Percentiles rank a stretch among this genome's conserved stretches.
Evolutionary conservation across 2,888 invertebrate genomes (phyloP).

Genomic region (Andricus curvator): DNA sequence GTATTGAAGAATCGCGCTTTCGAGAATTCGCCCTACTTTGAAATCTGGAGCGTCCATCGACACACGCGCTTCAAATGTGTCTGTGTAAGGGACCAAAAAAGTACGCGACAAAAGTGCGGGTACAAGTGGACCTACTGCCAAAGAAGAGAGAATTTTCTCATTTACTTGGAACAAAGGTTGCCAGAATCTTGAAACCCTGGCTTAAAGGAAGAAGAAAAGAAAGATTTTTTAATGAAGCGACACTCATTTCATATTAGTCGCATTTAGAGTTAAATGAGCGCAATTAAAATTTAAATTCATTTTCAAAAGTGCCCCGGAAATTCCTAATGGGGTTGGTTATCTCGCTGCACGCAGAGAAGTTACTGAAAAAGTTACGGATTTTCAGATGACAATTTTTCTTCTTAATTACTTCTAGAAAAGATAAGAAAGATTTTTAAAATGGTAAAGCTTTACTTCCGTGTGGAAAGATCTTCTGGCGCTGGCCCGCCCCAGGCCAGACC

Average conservation of each 20-base stretch:
- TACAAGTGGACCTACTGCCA: not conserved
- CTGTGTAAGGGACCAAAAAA: constrained; percentile 9
- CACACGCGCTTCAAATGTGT: not conserved
- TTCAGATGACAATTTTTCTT: too few relatives aligned
- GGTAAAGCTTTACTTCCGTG: too few relatives aligned
- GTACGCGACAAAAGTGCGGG: not conserved
- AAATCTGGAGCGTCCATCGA: constrained; percentile 23
- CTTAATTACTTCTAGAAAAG: too few relatives aligned
- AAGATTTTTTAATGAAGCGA: not conserved
- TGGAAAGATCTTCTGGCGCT: too few relatives aligned
- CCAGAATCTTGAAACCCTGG: not conserved
- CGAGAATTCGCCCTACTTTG: constrained; percentile 28
- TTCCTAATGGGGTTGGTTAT: too few relatives aligned
- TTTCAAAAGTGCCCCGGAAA: not conserved
- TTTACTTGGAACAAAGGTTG: constrained; percentile 8
- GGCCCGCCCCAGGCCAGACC: too few relatives aligned
- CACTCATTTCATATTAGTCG: not conserved
- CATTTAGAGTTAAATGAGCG: not conserved
- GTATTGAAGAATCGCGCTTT: constrained; percentile 4
- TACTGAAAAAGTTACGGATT: too few relatives aligned
- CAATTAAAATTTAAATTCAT: not conserved
- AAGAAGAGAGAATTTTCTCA: constrained; percentile 10
- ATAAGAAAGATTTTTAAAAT: too few relatives aligned
- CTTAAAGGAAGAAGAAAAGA: constrained; percentile 4
- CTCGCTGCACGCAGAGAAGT: too few relatives aligned